Conservation (phyloP, 2,113 vertebrate species). For the Zapus hudsonius region DNA sequence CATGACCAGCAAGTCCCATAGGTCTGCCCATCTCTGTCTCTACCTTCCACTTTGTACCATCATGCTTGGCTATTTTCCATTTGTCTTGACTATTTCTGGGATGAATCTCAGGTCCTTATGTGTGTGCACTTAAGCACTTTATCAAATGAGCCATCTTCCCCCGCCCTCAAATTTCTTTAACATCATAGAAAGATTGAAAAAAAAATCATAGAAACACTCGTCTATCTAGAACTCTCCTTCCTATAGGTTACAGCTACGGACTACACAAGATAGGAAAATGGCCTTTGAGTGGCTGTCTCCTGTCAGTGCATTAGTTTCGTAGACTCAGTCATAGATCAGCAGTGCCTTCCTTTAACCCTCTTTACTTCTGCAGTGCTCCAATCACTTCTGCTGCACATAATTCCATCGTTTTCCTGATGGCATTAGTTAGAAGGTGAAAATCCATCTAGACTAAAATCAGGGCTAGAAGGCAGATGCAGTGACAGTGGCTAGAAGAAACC, state of each 20-base stretch:
- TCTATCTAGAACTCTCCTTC: neutral
- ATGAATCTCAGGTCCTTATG: too few species aligned
- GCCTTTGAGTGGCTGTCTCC: neutral
- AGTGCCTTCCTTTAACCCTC: neutral
- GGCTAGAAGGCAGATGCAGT: neutral
- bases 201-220: neutral
- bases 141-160: too few species aligned
- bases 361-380: conserved; percentile 16
- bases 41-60: too few species aligned
- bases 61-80: too few species aligned
- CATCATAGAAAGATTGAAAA: neutral
- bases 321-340: neutral
- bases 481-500: conserved; percentile 9
- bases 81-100: too few species aligned
- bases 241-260: neutral
- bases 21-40: too few species aligned
- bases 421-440: conserved; percentile 10
- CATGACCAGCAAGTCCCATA: too few species aligned
- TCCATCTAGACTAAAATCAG: neutral
- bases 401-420: neutral
- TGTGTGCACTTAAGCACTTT: too few species aligned
- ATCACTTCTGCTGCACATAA: neutral
- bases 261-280: conserved; percentile 32
- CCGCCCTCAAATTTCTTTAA: neutral
- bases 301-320: neutral